phyloP scores from a whole-genome alignment of 2,797 vertebrate species.

The Leptodactylus fallax region DNA sequence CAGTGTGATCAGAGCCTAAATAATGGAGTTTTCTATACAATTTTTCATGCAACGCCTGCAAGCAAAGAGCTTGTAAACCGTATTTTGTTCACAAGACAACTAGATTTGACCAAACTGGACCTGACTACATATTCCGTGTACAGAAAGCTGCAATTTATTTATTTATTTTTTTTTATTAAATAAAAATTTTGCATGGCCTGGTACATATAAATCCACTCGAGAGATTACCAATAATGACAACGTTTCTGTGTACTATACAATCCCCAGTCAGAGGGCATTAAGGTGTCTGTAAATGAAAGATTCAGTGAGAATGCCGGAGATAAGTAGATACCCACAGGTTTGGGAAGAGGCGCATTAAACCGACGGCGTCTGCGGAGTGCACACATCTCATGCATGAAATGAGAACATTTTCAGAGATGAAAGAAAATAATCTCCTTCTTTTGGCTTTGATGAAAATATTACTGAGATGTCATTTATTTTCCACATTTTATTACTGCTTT shows the following conservation, averaged over 20 bases:
- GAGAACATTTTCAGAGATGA: constrained; percentile 29
- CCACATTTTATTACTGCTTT: background rate
- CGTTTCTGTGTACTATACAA: background rate
- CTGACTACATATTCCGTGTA: background rate
- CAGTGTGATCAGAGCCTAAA: background rate
- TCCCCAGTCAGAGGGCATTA: constrained; percentile 17
- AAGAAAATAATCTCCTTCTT: constrained; percentile 30
- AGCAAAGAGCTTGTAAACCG: too few relatives aligned
- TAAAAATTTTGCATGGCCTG: too few relatives aligned
- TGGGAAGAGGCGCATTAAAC: constrained; percentile 28
- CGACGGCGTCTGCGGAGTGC: background rate
- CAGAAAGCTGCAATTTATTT: background rate
- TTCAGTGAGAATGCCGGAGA: constrained; percentile 9
- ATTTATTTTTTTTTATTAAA: background rate
- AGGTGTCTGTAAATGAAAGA: constrained; percentile 9
- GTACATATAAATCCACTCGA: background rate
- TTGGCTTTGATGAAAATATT: constrained; percentile 31
- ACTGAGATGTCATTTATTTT: constrained; percentile 2
- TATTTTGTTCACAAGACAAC: background rate
- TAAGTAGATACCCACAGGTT: constrained; percentile 7
- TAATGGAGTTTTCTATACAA: background rate
- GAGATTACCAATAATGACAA: constrained; percentile 18
- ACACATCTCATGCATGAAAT: constrained; percentile 20
- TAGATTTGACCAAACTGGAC: too few relatives aligned
- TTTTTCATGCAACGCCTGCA: too few relatives aligned